Evolutionary conservation across 2,888 invertebrate species (phyloP), one percentile per base, ranked within the genome.

Genomic region (Ferdinandea cuprea): DNA sequence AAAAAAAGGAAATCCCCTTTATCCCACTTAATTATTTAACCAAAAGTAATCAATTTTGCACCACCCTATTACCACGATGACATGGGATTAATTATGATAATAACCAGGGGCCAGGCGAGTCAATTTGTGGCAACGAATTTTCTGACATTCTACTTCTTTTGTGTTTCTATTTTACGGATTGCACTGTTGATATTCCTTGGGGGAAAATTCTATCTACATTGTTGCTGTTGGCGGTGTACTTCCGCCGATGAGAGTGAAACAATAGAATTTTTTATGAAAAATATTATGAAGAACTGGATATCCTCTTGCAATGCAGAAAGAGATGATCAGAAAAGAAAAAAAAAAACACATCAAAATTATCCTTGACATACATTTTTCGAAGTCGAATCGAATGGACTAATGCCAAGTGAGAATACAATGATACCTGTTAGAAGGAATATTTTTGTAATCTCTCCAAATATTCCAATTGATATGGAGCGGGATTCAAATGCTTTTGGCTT

Each of bases 81-180:
- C 71, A 59, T 58, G 76, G 76, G 80, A 81, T 81, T 81, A 76
- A 81, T 81, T 81, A 81, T 81, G 59, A 71, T 81, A 81, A 81
- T 76, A 76, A 65, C 76, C 76, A 21, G 58, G 63, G 76, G 80
- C 37, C 37, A 71, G 40, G 37, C 76, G 69, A 81, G 80, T 76
- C 80, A 81, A 81, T 81, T 81, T 76, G 76, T 44, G 37, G 32
- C 44, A 69, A 65, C 42, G 56, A 80, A 58, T 73, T 65, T 40
- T 56, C 56, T 65, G 54, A 72, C 63, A 54, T 63, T 35, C 25
- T 56, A n/a, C 17, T 63, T 56, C 13, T 46, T 37, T 19, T 73
- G 48, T 56, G 61, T 54, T 74, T 61, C 46, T 32, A 65, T 71
- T 71, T 44, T 54, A 71, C 58, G 76, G 30, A 80, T 71, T 76